Evolutionary conservation across 2,797 vertebrate species (phyloP).

Genomic region (Tadarida brasiliensis): DNA sequence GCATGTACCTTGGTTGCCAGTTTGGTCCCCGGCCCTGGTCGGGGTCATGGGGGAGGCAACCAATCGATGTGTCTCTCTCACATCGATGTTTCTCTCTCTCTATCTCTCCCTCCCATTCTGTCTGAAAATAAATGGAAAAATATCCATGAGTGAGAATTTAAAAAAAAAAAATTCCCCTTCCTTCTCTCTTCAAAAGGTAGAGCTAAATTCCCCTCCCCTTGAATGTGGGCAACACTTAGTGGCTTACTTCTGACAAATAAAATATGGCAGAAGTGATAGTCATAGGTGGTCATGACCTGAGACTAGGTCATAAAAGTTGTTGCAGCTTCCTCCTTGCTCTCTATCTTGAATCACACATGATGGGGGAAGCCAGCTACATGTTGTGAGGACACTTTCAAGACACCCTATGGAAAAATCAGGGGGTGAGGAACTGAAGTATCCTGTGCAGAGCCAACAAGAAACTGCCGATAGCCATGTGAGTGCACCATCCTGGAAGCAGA

Average conservation of each 20-base stretch:
- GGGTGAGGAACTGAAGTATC: slow-evolving; percentile 18
- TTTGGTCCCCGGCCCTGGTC: too few relatives aligned
- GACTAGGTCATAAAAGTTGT: slow-evolving; percentile 7
- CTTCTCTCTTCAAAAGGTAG: neutral
- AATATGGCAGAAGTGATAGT: neutral
- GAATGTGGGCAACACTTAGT: neutral
- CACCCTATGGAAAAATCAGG: neutral
- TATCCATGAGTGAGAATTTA: too few relatives aligned
- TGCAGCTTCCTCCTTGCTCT: neutral
- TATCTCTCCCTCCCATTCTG: too few relatives aligned
- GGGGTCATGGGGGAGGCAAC: too few relatives aligned
- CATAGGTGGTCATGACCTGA: neutral
- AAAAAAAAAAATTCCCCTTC: neutral
- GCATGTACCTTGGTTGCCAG: too few relatives aligned
- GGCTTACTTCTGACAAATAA: slow-evolving; percentile 41
- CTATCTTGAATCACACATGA: neutral
- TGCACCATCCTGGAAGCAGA: neutral
- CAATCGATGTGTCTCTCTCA: too few relatives aligned
- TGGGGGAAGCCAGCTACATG: neutral
- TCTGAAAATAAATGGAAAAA: too few relatives aligned
- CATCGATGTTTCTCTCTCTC: too few relatives aligned
- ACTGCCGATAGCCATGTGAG: neutral
- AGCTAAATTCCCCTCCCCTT: neutral
- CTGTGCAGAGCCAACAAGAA: neutral
- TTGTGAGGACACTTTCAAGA: neutral